Percentiles rank a stretch among this genome's conserved stretches.
Conservation (phyloP, 2,797 vertebrate genomes). For the Aplochiton taeniatus region DNA sequence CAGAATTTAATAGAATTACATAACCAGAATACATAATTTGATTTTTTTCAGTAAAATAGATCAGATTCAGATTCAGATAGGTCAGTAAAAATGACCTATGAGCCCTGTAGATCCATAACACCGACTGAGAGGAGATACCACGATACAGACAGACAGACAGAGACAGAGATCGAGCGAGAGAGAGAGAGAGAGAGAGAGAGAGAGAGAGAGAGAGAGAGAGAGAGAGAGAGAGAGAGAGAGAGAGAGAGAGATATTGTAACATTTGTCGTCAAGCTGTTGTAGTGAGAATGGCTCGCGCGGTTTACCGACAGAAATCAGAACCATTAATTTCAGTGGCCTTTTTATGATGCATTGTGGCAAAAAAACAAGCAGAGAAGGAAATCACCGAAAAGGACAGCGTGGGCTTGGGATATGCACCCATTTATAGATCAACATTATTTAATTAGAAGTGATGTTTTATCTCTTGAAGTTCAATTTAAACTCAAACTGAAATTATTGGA, state of each 20-base stretch:
- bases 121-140: constrained; percentile 5
- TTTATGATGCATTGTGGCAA: constrained; percentile 51
- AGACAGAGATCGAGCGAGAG: constrained; percentile 12
- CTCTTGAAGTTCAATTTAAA: constrained; percentile 39
- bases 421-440: constrained; percentile 35
- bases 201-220: constrained; percentile 27
- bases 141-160: constrained; percentile 6
- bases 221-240: constrained; percentile 32
- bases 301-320: constrained; percentile 50
- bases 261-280: constrained; percentile 70
- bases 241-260: constrained; percentile 52
- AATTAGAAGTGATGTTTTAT: constrained; percentile 38
- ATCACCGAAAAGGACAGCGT: constrained; percentile 43
- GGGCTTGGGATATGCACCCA: constrained; percentile 46
- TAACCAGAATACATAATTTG: too few relatives aligned
- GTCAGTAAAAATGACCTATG: too few relatives aligned
- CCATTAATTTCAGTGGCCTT: constrained; percentile 38
- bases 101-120: too few relatives aligned
- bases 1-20: too few relatives aligned
- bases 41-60: too few relatives aligned
- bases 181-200: neutral
- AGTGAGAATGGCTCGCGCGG: constrained; percentile 57
- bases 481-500: constrained; percentile 40
- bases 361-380: constrained; percentile 33
- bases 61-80: too few relatives aligned